Evolutionary conservation across 2,888 invertebrate genomes (phyloP).

Genomic region (Mesoligia furuncula): DNA sequence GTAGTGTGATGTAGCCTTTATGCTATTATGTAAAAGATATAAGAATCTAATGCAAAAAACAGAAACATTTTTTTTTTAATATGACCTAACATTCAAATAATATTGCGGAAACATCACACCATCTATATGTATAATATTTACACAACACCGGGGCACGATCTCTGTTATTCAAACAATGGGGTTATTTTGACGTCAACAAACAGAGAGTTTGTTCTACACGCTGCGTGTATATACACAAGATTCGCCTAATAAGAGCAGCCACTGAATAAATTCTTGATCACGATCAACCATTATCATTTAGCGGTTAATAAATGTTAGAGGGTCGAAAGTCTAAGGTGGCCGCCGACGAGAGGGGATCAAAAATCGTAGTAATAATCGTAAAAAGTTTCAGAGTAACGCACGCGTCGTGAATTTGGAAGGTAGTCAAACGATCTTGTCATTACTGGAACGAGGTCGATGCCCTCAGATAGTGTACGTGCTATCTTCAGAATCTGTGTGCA

Average conservation of each 20-base stretch:
- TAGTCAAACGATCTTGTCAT: slow-evolving; percentile 80
- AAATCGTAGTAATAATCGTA: slow-evolving; percentile 88
- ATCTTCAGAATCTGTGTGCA: slow-evolving; percentile 68
- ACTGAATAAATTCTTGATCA: slow-evolving; percentile 81
- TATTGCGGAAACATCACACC: slow-evolving; percentile 47
- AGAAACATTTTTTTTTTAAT: background rate
- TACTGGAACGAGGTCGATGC: slow-evolving; percentile 75
- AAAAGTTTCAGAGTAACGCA: slow-evolving; percentile 86
- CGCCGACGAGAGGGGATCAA: slow-evolving; percentile 82
- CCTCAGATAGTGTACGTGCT: slow-evolving; percentile 71
- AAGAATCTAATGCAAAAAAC: slow-evolving; percentile 1
- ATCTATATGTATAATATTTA: slow-evolving; percentile 60
- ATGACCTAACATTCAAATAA: slow-evolving; percentile 28
- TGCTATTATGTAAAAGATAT: background rate
- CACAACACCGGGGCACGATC: slow-evolving; percentile 54
- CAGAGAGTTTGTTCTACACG: slow-evolving; percentile 51
- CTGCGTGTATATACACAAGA: slow-evolving; percentile 59
- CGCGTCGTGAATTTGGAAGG: slow-evolving; percentile 84
- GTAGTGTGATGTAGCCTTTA: background rate
- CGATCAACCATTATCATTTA: slow-evolving; percentile 85
- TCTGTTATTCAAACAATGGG: slow-evolving; percentile 63
- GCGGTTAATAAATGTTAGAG: slow-evolving; percentile 86
- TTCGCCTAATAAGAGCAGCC: slow-evolving; percentile 72
- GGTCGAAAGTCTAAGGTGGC: slow-evolving; percentile 81
- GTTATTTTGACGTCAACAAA: slow-evolving; percentile 64